A percentile compares a stretch with the other conserved stretches of the same genome.
These are phyloP conservation scores for Catonia carolina DNA, from an alignment of 2,888 invertebrate genomes.

Conservation along the genomic window DNA sequence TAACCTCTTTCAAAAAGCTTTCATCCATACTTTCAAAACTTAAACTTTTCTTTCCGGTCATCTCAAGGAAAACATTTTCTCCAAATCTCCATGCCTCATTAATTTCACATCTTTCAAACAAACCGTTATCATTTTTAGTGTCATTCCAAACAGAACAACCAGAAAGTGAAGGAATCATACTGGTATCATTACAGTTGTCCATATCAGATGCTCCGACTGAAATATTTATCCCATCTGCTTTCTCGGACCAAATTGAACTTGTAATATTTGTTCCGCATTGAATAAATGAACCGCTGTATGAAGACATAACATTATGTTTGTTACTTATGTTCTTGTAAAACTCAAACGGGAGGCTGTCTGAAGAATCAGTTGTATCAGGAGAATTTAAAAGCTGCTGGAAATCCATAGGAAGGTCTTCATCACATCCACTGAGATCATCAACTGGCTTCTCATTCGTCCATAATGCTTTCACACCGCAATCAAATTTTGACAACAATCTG, in stretches of 20 bases:
- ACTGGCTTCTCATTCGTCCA: conserved; percentile 46
- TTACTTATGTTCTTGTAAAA: conserved; percentile 38
- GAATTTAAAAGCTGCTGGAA: conserved; percentile 54
- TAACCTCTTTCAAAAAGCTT: conserved; percentile 19
- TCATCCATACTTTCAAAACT: conserved; percentile 4
- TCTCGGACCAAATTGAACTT: conserved; percentile 49
- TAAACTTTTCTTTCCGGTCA: conserved; percentile 26
- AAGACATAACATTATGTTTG: conserved; percentile 5
- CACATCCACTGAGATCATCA: conserved; percentile 36
- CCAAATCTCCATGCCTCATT: conserved; percentile 28
- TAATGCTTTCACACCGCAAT: conserved; percentile 59
- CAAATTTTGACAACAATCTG: conserved; percentile 50
- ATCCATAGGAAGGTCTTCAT: conserved; percentile 56
- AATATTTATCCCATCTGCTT: conserved; percentile 15
- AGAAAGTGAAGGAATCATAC: neutral
- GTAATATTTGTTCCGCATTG: conserved; percentile 48
- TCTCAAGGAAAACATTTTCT: conserved; percentile 24
- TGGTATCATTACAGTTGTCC: neutral
- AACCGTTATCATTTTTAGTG: neutral
- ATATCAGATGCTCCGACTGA: conserved; percentile 5
- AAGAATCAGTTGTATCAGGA: conserved; percentile 44
- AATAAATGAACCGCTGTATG: conserved; percentile 38
- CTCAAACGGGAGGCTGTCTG: conserved; percentile 34
- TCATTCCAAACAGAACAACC: conserved; percentile 3
- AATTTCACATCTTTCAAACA: neutral